Evolutionary conservation across 2,888 invertebrate species (phyloP).

Genomic region (Philereme vetulata): DNA sequence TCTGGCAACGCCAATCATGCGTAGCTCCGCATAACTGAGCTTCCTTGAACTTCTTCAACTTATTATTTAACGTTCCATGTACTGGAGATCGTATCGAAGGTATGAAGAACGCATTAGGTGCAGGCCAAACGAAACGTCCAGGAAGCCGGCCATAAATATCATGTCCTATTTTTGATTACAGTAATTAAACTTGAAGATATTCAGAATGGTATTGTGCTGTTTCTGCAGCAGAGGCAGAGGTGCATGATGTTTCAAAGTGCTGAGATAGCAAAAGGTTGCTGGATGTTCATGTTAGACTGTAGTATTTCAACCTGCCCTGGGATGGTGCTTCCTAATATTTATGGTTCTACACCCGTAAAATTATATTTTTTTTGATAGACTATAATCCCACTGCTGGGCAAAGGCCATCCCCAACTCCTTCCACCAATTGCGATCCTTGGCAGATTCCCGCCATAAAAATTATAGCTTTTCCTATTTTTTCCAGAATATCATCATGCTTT

Average conservation of each 20-base stretch:
- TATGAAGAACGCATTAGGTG: slow-evolving; percentile 33
- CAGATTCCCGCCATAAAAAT: too few species aligned
- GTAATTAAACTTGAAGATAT: slow-evolving; percentile 28
- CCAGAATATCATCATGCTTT: too few species aligned
- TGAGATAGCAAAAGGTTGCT: too few species aligned
- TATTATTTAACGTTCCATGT: slow-evolving; percentile 5
- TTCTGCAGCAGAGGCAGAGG: not conserved
- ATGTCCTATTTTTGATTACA: slow-evolving; percentile 30
- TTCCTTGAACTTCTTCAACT: not conserved
- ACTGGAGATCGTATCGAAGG: slow-evolving; percentile 29
- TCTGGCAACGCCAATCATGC: not conserved
- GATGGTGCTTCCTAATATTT: too few species aligned
- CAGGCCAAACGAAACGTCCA: slow-evolving; percentile 27
- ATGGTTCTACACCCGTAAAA: too few species aligned
- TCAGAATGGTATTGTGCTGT: slow-evolving; percentile 6
- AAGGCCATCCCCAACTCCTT: too few species aligned
- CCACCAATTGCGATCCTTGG: too few species aligned
- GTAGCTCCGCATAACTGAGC: not conserved
- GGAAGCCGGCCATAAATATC: slow-evolving; percentile 36
- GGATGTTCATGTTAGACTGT: too few species aligned
- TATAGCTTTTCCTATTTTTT: too few species aligned
- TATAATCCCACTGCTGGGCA: too few species aligned
- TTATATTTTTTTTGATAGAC: too few species aligned
- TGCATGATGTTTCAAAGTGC: not conserved
- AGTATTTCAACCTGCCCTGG: too few species aligned